Percentiles rank a stretch among this genome's conserved stretches.
phyloP scores from a whole-genome alignment of 2,797 vertebrate genomes.

The Eutrigla gurnardus region DNA sequence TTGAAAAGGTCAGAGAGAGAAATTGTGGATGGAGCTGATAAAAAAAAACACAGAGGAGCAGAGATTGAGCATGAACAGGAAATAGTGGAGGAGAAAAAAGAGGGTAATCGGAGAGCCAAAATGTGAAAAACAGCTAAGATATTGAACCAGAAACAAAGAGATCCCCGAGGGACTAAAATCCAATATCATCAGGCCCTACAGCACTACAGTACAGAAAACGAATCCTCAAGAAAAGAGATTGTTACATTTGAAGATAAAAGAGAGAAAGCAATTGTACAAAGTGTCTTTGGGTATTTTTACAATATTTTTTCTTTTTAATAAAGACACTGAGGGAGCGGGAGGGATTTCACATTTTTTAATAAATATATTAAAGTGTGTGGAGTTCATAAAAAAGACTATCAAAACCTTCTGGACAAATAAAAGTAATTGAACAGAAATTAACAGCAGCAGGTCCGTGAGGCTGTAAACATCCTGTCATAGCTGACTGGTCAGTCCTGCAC shows the following conservation, averaged over 20 bases:
- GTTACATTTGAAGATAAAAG: slow-evolving; percentile 32
- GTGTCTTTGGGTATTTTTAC: slow-evolving; percentile 13
- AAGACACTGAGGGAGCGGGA: not conserved
- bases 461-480: not conserved
- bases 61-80: slow-evolving; percentile 41
- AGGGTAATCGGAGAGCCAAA: slow-evolving; percentile 20
- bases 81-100: slow-evolving; percentile 11
- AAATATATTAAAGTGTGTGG: slow-evolving; percentile 5
- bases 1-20: slow-evolving; percentile 49
- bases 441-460: not conserved
- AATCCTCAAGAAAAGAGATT: slow-evolving; percentile 38
- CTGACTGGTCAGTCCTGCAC: not conserved
- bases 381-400: not conserved
- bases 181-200: slow-evolving; percentile 55
- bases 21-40: slow-evolving; percentile 39
- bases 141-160: slow-evolving; percentile 53
- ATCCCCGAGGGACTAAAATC: slow-evolving; percentile 53
- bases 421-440: not conserved
- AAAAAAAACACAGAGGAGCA: slow-evolving; percentile 24
- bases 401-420: not conserved
- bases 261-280: slow-evolving; percentile 18
- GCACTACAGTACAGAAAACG: slow-evolving; percentile 39
- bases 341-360: slow-evolving; percentile 11
- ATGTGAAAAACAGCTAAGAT: slow-evolving; percentile 42
- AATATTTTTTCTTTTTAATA: not conserved